Percentiles rank a stretch among this genome's conserved stretches.
These are phyloP conservation scores for Zosterops lateralis DNA, from an alignment of 2,113 vertebrate species.

Conservation along the genomic window DNA sequence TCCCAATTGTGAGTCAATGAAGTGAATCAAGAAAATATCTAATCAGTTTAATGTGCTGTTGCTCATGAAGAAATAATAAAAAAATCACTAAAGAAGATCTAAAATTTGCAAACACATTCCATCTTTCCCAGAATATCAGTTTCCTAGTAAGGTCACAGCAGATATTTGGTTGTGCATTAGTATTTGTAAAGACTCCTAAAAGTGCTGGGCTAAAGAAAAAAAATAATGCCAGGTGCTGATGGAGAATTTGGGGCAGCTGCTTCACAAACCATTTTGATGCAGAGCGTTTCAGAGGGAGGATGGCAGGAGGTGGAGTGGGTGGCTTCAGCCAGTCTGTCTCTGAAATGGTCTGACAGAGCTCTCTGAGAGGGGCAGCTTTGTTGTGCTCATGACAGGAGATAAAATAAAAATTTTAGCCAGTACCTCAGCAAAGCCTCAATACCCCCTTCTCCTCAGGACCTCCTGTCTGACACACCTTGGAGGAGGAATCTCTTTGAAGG, in stretches of 20 bases:
- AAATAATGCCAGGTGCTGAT: neutral
- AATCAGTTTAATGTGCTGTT: neutral
- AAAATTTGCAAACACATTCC: neutral
- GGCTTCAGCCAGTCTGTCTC: neutral
- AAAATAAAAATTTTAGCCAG: neutral
- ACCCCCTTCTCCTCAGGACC: neutral
- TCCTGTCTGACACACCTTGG: neutral
- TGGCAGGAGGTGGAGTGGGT: neutral
- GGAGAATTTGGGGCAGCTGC: neutral
- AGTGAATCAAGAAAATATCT: neutral
- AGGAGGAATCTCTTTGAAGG: constrained; percentile 22
- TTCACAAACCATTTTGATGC: neutral
- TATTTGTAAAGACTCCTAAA: neutral
- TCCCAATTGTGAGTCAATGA: neutral
- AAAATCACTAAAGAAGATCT: neutral
- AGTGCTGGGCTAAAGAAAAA: neutral
- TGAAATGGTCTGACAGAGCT: neutral
- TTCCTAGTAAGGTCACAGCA: neutral
- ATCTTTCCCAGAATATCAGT: neutral
- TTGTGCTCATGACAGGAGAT: neutral
- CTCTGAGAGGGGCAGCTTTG: neutral
- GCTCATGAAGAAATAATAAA: neutral
- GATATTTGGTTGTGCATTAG: neutral
- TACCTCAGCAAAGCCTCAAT: neutral
- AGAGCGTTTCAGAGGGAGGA: neutral